Evolutionary conservation across 2,888 invertebrate genomes (phyloP), one percentile per base, ranked within the genome.

Genomic region (Alsophila aescularia): DNA sequence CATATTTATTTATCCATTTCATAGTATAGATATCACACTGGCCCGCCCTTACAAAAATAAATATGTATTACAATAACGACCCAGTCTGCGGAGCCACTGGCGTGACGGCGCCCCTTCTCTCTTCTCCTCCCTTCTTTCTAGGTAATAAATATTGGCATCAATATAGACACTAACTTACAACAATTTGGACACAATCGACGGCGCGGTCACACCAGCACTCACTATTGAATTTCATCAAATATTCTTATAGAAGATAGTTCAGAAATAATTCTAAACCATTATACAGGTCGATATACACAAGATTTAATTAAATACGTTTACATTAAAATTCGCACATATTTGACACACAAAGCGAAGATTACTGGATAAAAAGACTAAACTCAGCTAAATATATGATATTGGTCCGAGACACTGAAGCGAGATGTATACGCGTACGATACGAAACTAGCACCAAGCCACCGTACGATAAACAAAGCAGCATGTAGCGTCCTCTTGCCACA

Each of bases 1-100:
- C 90, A 91, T 91, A 90, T 90, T 91, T 90, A 91, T 90, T 90
- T 84, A 89, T 90, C 86, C 86, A 87, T 90, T 90, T 90, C 85
- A 89, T 89, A 90, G 86, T 91, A 90, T 86, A 90, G 91, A 88
- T 91, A 91, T 91, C 90, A 91, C 91, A 91, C 91, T 91, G 90
- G 91, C 91, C 91, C 91, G 90, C 90, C 90, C 89, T 90, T 91
- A 91, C 83, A 92, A 91, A 91, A 90, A 90, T 90, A 91, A 90
- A 86, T 90, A 88, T 89, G 90, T 87, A 89, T 81, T 90, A 88
- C 85, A 83, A 81, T 83, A 87, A 87, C 83, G 88, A 89, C 84
- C 87, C 88, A 88, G 85, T 78, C 75, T 77, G 70, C 64, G 64
- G 72, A 67, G 73, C 52, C 57, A 75, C 82, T 80, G 87, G 80